Base-by-base conservation (phyloP, 2,888 invertebrate genomes). In the Microdon myrmicae region DNA sequence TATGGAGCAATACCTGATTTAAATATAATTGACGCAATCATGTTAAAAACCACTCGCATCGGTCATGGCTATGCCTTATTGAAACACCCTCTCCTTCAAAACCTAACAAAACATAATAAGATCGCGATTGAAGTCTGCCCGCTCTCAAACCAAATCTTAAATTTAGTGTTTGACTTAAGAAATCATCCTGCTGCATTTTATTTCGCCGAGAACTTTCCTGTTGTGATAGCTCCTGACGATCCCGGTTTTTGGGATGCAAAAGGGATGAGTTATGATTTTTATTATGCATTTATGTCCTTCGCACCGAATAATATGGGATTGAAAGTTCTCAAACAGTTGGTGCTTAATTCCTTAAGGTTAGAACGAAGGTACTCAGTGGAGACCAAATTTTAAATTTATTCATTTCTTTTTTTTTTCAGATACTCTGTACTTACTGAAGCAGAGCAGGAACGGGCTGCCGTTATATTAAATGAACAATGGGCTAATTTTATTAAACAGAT, bases 211-310 rank as follows among this genome's bases (percentile, higher is more conserved):
- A 82, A 83, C 43, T 82, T 83, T 68, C 87, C 88, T 0, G 74
- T 87, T 1, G 85, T 88, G 1, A 81, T 88, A 26, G 82, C 86
- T 13, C 88, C 68, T 55, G 88, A 88, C 73, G 87, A 87, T 75
- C 87, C 87, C 0, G 84, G 85, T 1, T 80, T 85, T 8, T 88
- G 87, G 87, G 83, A 82, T 19, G 82, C 84, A 1, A 80, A 79
- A 25, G 86, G 82, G 0, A 72, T 88, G 1, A 86, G 85, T 68
- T 85, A 87, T 71, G 88, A 88, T 71, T 86, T 85, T 73, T 88
- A 87, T 73, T 82, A 85, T 71, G 84, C 84, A 1, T 87, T 87
- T 67, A 84, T 88, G 83, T 86, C 84, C 3, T 81, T 88, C 69
- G 84, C 86, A 34, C 83, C 85, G 2, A 76, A 79, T 19, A 76